phyloP scores from a whole-genome alignment of 2,797 vertebrate genomes.

The Ctenopoma multispine region DNA sequence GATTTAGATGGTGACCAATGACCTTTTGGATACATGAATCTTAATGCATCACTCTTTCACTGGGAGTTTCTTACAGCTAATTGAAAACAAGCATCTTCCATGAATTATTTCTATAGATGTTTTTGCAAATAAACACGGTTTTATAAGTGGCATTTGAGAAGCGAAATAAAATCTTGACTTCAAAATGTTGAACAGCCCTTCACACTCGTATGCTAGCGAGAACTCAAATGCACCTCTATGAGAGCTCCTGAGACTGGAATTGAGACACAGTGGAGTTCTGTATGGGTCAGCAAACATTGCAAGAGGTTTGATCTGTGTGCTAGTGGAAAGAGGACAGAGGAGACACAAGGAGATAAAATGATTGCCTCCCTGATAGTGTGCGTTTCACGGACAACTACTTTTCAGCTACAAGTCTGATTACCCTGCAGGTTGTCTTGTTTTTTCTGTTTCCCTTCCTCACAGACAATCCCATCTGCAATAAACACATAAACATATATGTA shows the following conservation, averaged over 20 bases:
- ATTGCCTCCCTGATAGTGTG: conserved; percentile 19
- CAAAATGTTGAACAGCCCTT: not conserved
- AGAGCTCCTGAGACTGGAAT: conserved; percentile 37
- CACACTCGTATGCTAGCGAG: not conserved
- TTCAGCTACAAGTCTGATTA: conserved; percentile 14
- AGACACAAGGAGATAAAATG: conserved; percentile 32
- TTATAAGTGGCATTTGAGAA: not conserved
- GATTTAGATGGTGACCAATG: conserved; percentile 66
- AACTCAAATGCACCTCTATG: conserved; percentile 13
- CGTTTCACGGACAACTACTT: conserved; percentile 25
- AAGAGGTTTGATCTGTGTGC: conserved; percentile 25
- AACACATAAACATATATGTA: conserved; percentile 1
- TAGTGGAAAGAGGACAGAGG: conserved; percentile 17
- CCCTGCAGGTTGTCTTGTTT: not conserved
- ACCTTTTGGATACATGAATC: conserved; percentile 34
- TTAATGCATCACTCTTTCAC: conserved; percentile 2
- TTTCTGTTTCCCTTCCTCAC: conserved; percentile 4
- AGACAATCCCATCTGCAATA: not conserved
- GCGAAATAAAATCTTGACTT: not conserved
- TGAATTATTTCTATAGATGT: not conserved
- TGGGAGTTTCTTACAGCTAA: not conserved
- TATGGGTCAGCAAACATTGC: conserved; percentile 42
- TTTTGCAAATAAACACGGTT: not conserved
- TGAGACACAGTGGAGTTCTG: conserved; percentile 42
- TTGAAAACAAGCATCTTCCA: not conserved